A percentile compares a stretch with the other conserved stretches of the same genome.
phyloP scores from a whole-genome alignment of 2,113 vertebrate genomes.

The Psittacara wagleri region DNA sequence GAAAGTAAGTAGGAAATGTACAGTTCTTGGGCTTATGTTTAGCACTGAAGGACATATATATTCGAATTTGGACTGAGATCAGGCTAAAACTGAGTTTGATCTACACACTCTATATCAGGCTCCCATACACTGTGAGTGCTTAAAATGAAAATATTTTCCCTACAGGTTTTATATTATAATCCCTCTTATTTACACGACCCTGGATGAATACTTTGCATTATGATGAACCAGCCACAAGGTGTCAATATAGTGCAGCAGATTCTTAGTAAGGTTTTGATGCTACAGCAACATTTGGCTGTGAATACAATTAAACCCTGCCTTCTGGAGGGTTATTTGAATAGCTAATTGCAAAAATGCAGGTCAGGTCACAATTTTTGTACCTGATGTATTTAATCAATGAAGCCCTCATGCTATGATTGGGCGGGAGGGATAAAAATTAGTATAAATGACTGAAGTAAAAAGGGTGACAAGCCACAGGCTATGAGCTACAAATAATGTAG shows the following conservation, averaged over 20 bases:
- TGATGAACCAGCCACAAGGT: constrained; percentile 16
- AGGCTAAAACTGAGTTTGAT: background rate
- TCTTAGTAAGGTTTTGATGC: background rate
- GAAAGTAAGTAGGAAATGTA: background rate
- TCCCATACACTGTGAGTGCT: background rate
- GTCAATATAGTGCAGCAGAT: constrained; percentile 43
- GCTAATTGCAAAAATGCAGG: background rate
- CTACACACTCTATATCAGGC: background rate
- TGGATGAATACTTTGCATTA: background rate
- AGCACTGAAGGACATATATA: background rate
- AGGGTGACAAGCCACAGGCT: background rate
- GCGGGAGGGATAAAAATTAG: background rate
- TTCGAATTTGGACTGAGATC: background rate
- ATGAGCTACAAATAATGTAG: background rate
- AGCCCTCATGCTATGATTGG: background rate
- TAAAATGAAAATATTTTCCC: background rate
- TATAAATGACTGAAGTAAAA: background rate
- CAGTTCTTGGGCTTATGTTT: background rate
- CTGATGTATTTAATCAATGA: constrained; percentile 34
- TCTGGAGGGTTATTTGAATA: background rate
- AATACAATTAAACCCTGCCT: background rate
- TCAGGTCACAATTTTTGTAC: background rate
- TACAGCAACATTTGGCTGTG: background rate
- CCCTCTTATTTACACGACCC: background rate
- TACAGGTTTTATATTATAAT: background rate